phyloP scores from a whole-genome alignment of 2,888 invertebrate species.

The Eupithecia subfuscata region DNA sequence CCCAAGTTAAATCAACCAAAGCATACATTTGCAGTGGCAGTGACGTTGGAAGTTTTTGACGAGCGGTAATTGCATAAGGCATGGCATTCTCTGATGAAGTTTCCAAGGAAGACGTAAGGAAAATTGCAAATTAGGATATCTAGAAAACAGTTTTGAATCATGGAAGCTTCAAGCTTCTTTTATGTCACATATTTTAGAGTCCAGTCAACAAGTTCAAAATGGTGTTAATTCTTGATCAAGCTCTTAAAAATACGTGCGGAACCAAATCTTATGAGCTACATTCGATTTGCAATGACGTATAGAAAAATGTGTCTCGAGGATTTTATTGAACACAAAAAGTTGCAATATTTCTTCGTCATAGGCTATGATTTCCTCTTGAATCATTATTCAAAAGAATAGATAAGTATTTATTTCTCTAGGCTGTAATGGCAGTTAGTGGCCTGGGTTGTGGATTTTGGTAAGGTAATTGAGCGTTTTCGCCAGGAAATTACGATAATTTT shows the following conservation, averaged over 20 bases:
- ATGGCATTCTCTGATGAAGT: constrained; percentile 27
- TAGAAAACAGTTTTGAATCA: background rate
- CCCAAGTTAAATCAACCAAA: constrained; percentile 24
- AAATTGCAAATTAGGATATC: constrained; percentile 12
- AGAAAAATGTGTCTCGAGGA: too few species aligned
- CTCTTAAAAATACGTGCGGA: too few species aligned
- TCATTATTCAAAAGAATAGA: background rate
- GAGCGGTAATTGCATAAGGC: constrained; percentile 19
- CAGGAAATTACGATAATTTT: background rate
- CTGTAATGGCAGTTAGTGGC: too few species aligned
- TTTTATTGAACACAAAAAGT: too few species aligned
- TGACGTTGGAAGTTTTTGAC: constrained; percentile 37
- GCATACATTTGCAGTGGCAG: constrained; percentile 32
- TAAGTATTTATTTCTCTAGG: background rate
- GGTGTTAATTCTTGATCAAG: too few species aligned
- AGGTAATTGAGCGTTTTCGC: background rate
- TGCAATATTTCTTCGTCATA: too few species aligned
- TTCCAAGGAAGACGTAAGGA: constrained; percentile 2
- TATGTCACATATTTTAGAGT: background rate
- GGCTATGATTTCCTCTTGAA: background rate
- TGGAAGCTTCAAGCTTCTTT: background rate
- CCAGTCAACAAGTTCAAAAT: too few species aligned
- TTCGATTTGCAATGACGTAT: too few species aligned
- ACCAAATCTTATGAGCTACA: too few species aligned
- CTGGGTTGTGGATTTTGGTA: background rate